A percentile compares a stretch with the other conserved stretches of the same genome.
These are phyloP conservation scores for Melopsittacus undulatus DNA, from an alignment of 2,797 vertebrate genomes.

Conservation along the genomic window DNA sequence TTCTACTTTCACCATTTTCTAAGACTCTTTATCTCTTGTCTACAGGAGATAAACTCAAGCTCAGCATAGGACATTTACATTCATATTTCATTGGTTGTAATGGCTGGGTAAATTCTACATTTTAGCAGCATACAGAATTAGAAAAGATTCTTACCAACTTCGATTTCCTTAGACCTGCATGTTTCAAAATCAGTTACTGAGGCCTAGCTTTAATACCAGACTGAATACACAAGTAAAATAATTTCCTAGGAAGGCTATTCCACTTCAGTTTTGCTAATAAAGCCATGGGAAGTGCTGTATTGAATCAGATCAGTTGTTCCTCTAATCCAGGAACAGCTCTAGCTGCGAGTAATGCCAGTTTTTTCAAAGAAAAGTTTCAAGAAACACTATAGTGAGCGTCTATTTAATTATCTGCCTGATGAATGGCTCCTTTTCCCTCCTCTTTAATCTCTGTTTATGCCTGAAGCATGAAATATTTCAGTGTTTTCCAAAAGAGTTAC, in stretches of 20 bases:
- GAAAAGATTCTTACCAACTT: background rate
- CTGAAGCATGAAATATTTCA: conserved; percentile 6
- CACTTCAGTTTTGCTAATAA: background rate
- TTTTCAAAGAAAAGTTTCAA: background rate
- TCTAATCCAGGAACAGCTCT: background rate
- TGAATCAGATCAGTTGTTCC: background rate
- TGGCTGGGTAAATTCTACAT: background rate
- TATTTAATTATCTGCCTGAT: conserved; percentile 10
- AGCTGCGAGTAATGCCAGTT: background rate
- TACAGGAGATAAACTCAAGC: background rate
- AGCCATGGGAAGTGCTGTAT: background rate
- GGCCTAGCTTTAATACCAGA: background rate
- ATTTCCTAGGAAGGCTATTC: background rate
- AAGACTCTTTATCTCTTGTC: background rate
- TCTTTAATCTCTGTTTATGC: background rate
- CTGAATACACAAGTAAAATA: background rate
- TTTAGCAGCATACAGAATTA: background rate
- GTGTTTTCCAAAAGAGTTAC: background rate
- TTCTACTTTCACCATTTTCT: background rate
- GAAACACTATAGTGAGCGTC: background rate
- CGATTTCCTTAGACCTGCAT: background rate
- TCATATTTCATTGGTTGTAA: background rate
- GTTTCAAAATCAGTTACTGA: background rate
- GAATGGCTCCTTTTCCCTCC: background rate
- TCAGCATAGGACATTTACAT: background rate